Conservation (phyloP, 2,797 vertebrate genomes). For the Propithecus deckenii region DNA sequence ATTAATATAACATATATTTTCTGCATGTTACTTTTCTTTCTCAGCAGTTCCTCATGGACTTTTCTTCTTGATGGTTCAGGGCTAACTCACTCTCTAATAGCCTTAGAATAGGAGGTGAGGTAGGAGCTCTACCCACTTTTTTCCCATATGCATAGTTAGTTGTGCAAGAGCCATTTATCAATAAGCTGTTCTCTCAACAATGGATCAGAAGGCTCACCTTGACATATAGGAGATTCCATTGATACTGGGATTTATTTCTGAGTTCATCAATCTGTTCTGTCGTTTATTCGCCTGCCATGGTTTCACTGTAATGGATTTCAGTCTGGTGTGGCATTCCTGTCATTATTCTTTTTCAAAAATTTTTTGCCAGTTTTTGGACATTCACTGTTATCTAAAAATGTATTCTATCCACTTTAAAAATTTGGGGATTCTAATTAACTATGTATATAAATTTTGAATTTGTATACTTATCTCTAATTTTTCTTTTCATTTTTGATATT, state of each 20-base stretch:
- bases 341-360: slow-evolving; percentile 10
- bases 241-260: background rate
- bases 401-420: background rate
- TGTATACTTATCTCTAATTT: background rate
- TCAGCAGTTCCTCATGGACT: background rate
- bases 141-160: background rate
- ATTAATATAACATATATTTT: background rate
- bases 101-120: background rate
- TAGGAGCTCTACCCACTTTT: background rate
- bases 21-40: background rate
- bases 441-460: background rate
- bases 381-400: background rate
- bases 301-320: background rate
- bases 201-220: background rate
- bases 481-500: slow-evolving; percentile 21
- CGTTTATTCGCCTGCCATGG: background rate
- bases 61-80: background rate
- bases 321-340: background rate
- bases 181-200: background rate
- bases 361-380: background rate
- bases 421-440: background rate
- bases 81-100: background rate
- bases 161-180: background rate
- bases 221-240: background rate
- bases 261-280: background rate